phyloP scores from a whole-genome alignment of 1,140 invertebrate species.

The Tenebrio molitor region DNA sequence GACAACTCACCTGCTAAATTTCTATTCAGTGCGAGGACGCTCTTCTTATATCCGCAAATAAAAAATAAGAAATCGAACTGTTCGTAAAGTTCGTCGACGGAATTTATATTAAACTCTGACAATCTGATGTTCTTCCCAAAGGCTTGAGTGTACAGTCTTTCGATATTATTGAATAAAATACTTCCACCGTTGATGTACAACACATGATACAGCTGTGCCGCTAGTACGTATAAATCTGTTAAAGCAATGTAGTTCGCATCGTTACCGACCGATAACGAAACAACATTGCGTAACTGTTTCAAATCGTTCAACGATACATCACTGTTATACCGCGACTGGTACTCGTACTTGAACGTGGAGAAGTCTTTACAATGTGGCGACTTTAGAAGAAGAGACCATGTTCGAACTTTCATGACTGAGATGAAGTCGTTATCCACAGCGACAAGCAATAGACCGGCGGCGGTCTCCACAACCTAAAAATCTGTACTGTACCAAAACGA shows the following conservation, averaged over 20 bases:
- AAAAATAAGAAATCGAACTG: conserved; percentile 60
- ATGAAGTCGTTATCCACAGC: background rate
- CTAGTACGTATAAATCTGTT: conserved; percentile 58
- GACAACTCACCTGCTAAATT: conserved; percentile 58
- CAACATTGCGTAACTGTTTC: conserved; percentile 58
- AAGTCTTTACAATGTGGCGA: conserved; percentile 59
- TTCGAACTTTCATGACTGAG: conserved; percentile 53
- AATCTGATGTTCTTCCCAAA: conserved; percentile 58
- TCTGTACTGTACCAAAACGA: conserved; percentile 17
- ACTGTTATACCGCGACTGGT: conserved; percentile 58
- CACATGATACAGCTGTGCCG: conserved; percentile 62
- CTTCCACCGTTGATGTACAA: conserved; percentile 58
- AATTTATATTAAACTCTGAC: conserved; percentile 55
- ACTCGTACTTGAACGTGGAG: conserved; percentile 57
- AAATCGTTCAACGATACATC: conserved; percentile 58
- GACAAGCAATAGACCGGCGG: background rate
- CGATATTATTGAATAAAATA: conserved; percentile 56
- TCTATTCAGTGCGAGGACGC: conserved; percentile 58
- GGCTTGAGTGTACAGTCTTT: conserved; percentile 54
- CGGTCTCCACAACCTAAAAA: conserved; percentile 18
- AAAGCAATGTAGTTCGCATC: conserved; percentile 58
- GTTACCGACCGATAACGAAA: conserved; percentile 57
- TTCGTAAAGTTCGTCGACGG: conserved; percentile 58
- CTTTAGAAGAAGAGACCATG: conserved; percentile 61
- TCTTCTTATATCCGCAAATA: conserved; percentile 57